A percentile compares a stretch with the other conserved stretches of the same genome.
Evolutionary conservation across 2,113 vertebrate genomes (phyloP).

Genomic region (Pipa parva): DNA sequence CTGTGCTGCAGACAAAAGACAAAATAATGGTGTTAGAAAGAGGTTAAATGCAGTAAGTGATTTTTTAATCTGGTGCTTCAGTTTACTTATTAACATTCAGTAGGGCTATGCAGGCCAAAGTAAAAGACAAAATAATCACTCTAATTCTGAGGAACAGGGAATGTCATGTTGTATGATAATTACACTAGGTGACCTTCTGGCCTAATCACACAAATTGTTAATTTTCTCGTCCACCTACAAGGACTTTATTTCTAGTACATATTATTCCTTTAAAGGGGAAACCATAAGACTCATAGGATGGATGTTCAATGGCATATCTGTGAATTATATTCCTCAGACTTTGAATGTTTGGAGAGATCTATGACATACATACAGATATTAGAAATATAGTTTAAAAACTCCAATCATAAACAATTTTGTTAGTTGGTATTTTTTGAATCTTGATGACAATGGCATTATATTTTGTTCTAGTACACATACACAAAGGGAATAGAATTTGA

Average conservation of each 20-base stretch:
- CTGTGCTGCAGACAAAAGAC: too few relatives aligned
- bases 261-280: not conserved
- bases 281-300: not conserved
- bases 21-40: too few relatives aligned
- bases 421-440: too few relatives aligned
- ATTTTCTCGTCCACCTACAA: constrained; percentile 7
- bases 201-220: constrained; percentile 26
- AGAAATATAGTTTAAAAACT: too few relatives aligned
- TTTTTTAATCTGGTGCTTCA: not conserved
- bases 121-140: constrained; percentile 37
- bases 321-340: not conserved
- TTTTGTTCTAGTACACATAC: too few relatives aligned
- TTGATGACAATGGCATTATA: too few relatives aligned
- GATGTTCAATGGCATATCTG: not conserved
- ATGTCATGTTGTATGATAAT: constrained; percentile 25
- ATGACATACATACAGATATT: too few relatives aligned
- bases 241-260: not conserved
- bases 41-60: not conserved
- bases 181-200: constrained; percentile 28
- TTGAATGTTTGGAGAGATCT: too few relatives aligned
- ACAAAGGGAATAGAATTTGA: too few relatives aligned
- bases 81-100: constrained; percentile 24
- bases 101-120: constrained; percentile 15
- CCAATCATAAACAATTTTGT: too few relatives aligned
- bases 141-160: constrained; percentile 17